Percentiles rank a stretch among this genome's conserved stretches.
These are phyloP conservation scores for Brassicogethes aeneus DNA, from an alignment of 2,888 invertebrate species.

Conservation along the genomic window DNA sequence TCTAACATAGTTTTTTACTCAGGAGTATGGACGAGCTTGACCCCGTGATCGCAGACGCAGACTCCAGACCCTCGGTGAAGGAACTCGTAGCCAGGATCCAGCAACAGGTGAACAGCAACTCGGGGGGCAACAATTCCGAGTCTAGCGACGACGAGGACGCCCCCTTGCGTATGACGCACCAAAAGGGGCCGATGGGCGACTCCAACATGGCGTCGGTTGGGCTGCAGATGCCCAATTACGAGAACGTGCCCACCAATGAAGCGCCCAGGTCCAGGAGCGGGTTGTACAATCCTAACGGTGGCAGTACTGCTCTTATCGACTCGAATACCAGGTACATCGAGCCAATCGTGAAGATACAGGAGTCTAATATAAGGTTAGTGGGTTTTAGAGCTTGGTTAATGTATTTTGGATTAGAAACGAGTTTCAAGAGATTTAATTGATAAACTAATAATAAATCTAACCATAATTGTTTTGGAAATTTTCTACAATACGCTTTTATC, in stretches of 20 bases:
- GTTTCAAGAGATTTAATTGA: too few relatives aligned
- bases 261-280: slow-evolving; percentile 39
- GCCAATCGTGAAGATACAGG: slow-evolving; percentile 33
- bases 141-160: slow-evolving; percentile 39
- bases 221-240: slow-evolving; percentile 55
- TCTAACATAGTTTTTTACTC: too few relatives aligned
- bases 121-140: slow-evolving; percentile 34
- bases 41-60: slow-evolving; percentile 29
- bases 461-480: too few relatives aligned
- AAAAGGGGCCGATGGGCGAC: slow-evolving; percentile 48
- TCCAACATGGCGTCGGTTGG: slow-evolving; percentile 39
- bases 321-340: slow-evolving; percentile 31
- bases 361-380: slow-evolving; percentile 24
- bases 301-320: slow-evolving; percentile 41
- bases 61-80: slow-evolving; percentile 49
- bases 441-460: too few relatives aligned
- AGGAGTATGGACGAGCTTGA: slow-evolving; percentile 41
- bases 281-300: too few relatives aligned
- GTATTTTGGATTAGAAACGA: too few relatives aligned
- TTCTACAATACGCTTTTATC: too few relatives aligned
- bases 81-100: slow-evolving; percentile 56
- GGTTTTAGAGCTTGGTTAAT: too few relatives aligned
- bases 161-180: slow-evolving; percentile 24
- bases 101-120: slow-evolving; percentile 32
- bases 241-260: slow-evolving; percentile 39